Evolutionary conservation across 2,113 vertebrate genomes (phyloP), one percentile per base, ranked within the genome.

Genomic region (Pseudorhombus dupliciocellatus): DNA sequence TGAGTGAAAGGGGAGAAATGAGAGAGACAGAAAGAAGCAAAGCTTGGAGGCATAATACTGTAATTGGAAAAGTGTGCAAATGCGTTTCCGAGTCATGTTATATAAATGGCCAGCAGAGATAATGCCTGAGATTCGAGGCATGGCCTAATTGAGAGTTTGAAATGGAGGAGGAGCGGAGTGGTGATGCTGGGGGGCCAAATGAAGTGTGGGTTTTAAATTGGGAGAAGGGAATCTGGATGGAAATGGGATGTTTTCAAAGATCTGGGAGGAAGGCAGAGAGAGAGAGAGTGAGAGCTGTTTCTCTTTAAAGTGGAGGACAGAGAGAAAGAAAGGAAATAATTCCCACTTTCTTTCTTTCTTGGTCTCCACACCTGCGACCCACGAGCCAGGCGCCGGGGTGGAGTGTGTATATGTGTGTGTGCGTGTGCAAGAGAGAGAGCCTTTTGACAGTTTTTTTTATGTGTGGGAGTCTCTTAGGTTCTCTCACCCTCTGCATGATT

Each of bases 1-100:
- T 88, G 79, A 89, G 77, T 84, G 81, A 88, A 85, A 72, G 73
- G 60, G 24, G 80, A 77, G 78, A 72, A 83, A 83, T 79, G 82
- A 88, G 65, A 70, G 71, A 80, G 78, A 84, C 80, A 84, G 87
- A 84, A 68, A 25, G 78, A 83, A 76, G 44, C 55, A 69, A 86
- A 79, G 90, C 90, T 92, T 85, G 69, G 51, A 92, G 91, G 91
- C 88, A 89, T 79, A 84, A 86, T 89, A 87, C 78, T 84, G 84
- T 89, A 91, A 92, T 90, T 87, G 90, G 90, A 90, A 88, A 91
- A 89, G 85, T 88, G 89, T 90, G 90, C 86, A 90, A 90, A 90
- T 90, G 84, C 84, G 14, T 89, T 91, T 87, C 90, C 84, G 88
- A 90, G 85, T 90, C 79, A 69, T 88, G 87, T 90, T 90, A 87